phyloP scores from a whole-genome alignment of 2,113 vertebrate genomes.

The Acrocephalus kingi region DNA sequence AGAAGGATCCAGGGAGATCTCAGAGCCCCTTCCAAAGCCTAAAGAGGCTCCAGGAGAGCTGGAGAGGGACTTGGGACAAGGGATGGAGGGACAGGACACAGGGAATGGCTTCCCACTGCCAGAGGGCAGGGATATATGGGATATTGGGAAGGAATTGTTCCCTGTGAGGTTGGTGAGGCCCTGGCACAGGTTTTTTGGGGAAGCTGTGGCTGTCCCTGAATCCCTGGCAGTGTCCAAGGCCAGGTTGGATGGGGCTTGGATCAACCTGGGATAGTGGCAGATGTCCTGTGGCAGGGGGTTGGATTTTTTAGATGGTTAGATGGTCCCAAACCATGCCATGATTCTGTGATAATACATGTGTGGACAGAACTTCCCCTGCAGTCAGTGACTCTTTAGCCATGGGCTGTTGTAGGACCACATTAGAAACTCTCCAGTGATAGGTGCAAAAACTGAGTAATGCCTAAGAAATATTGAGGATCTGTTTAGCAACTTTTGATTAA shows the following conservation, averaged over 20 bases:
- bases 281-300: not conserved
- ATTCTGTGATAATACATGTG: not conserved
- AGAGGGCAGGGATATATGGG: fast-evolving
- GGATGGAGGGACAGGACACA: not conserved
- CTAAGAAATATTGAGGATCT: not conserved
- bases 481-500: not conserved
- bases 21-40: not conserved
- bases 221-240: not conserved
- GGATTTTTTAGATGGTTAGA: not conserved
- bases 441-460: not conserved
- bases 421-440: not conserved
- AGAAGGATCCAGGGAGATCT: not conserved
- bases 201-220: not conserved
- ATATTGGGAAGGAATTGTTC: fast-evolving
- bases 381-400: not conserved
- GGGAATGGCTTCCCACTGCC: not conserved
- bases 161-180: fast-evolving
- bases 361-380: not conserved
- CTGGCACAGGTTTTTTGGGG: fast-evolving
- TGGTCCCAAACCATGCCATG: not conserved
- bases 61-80: not conserved
- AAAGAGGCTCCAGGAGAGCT: not conserved
- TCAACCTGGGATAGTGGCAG: fast-evolving
- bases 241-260: fast-evolving
- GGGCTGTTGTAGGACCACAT: not conserved